Percentiles rank a stretch among this genome's conserved stretches.
These are phyloP conservation scores for Diorhabda elongata DNA, from an alignment of 1,140 invertebrate species.

Conservation along the genomic window DNA sequence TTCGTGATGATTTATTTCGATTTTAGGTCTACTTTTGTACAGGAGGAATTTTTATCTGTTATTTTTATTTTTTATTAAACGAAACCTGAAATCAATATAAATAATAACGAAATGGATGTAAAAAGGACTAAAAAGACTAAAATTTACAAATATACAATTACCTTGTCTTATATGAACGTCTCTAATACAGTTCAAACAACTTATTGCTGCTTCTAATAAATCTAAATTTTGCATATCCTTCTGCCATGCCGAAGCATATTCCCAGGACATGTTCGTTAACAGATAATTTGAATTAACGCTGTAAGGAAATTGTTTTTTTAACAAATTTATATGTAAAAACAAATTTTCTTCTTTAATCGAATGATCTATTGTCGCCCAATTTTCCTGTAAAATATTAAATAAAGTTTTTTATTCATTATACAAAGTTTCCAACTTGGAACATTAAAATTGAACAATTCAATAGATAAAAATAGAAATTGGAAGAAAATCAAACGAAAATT, in stretches of 20 bases:
- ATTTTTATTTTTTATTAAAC: too few species aligned
- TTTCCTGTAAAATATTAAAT: conserved; percentile 21
- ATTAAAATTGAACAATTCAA: too few species aligned
- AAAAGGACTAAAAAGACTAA: not conserved
- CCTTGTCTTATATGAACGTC: conserved; percentile 59
- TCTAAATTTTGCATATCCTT: conserved; percentile 67
- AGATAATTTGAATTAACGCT: conserved; percentile 76
- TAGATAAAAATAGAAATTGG: too few species aligned
- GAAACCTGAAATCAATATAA: too few species aligned
- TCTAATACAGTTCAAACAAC: conserved; percentile 58
- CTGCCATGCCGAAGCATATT: conserved; percentile 81
- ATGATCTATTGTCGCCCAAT: conserved; percentile 17
- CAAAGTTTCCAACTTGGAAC: conserved; percentile 16
- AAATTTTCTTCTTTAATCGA: conserved; percentile 47
- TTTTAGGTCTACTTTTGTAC: too few species aligned
- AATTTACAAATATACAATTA: not conserved
- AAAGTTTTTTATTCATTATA: not conserved
- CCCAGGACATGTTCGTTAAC: conserved; percentile 84
- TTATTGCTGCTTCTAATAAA: conserved; percentile 59
- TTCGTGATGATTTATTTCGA: too few species aligned
- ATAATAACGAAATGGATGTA: too few species aligned
- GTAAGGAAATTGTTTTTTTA: conserved; percentile 76
- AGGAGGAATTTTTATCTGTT: too few species aligned
- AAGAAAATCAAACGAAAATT: too few species aligned
- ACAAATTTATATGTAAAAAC: conserved; percentile 56